A percentile compares a stretch with the other conserved stretches of the same genome.
Conservation (phyloP, 2,888 invertebrate species). For the Aquatica leii region DNA sequence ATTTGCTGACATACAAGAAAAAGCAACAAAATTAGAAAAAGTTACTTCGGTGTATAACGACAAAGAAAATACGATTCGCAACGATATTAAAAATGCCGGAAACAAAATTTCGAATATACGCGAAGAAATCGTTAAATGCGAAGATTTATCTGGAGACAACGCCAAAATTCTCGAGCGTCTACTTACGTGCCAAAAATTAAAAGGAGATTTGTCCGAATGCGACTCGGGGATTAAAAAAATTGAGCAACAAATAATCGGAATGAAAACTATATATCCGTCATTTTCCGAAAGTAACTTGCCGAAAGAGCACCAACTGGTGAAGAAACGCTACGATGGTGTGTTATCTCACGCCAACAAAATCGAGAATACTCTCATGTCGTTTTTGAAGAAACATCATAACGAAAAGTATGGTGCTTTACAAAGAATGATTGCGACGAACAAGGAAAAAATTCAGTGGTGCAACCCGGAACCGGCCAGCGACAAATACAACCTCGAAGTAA, state of each 20-base stretch:
- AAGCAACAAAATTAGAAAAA: conserved; percentile 78
- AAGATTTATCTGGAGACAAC: conserved; percentile 89
- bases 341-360: conserved; percentile 82
- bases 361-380: conserved; percentile 77
- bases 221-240: conserved; percentile 74
- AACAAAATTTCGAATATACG: conserved; percentile 77
- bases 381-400: conserved; percentile 86
- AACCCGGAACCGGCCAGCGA: conserved; percentile 88
- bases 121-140: conserved; percentile 87
- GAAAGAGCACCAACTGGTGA: conserved; percentile 84
- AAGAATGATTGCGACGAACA: conserved; percentile 79
- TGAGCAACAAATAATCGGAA: conserved; percentile 72
- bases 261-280: conserved; percentile 78
- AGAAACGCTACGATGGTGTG: conserved; percentile 83
- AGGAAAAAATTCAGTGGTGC: conserved; percentile 94
- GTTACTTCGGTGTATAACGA: conserved; percentile 77
- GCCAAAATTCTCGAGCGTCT: conserved; percentile 82
- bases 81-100: conserved; percentile 74
- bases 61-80: conserved; percentile 76
- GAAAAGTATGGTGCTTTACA: conserved; percentile 85
- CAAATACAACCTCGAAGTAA: conserved; percentile 91
- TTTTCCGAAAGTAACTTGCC: conserved; percentile 79
- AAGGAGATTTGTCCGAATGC: conserved; percentile 73
- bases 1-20: conserved; percentile 75
- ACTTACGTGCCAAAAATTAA: conserved; percentile 76